These are phyloP conservation scores for Drosophila helvetica DNA, from an alignment of 2,888 invertebrate genomes.

Conservation along the genomic window DNA sequence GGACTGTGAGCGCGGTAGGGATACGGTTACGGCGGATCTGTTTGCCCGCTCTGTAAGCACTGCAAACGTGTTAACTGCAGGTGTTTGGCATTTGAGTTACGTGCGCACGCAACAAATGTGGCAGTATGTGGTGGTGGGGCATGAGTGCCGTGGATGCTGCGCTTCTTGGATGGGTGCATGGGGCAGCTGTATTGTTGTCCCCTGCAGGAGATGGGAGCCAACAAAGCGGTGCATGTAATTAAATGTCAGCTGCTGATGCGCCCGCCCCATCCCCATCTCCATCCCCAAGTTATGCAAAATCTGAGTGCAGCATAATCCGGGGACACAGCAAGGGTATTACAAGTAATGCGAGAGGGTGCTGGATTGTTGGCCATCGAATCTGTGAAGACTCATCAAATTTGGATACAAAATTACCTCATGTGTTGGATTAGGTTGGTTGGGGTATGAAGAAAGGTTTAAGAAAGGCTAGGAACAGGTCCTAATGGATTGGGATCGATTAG, in stretches of 20 bases:
- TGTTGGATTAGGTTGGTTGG: too few relatives aligned
- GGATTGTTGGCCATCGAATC: too few relatives aligned
- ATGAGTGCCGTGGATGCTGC: background rate
- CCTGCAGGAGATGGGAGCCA: constrained; percentile 12
- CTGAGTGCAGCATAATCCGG: constrained; percentile 55
- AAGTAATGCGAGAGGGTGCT: background rate
- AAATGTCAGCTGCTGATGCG: constrained; percentile 58
- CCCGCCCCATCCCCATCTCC: constrained; percentile 29
- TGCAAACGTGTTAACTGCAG: constrained; percentile 75
- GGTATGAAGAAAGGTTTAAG: too few relatives aligned
- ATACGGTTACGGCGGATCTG: constrained; percentile 11
- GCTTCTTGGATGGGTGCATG: background rate
- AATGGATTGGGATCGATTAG: too few relatives aligned
- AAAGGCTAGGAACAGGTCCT: too few relatives aligned
- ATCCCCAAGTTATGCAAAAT: constrained; percentile 35
- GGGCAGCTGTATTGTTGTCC: constrained; percentile 2
- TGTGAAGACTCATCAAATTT: too few relatives aligned
- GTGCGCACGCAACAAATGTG: constrained; percentile 72
- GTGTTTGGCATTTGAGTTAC: constrained; percentile 76
- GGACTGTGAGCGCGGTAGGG: background rate
- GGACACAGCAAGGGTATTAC: constrained; percentile 53
- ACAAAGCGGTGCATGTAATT: constrained; percentile 55
- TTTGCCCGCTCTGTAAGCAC: constrained; percentile 60
- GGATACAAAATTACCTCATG: too few relatives aligned
- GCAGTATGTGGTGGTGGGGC: background rate